phyloP scores from a whole-genome alignment of 2,113 vertebrate species.

The Dendrocopos noguchii region DNA sequence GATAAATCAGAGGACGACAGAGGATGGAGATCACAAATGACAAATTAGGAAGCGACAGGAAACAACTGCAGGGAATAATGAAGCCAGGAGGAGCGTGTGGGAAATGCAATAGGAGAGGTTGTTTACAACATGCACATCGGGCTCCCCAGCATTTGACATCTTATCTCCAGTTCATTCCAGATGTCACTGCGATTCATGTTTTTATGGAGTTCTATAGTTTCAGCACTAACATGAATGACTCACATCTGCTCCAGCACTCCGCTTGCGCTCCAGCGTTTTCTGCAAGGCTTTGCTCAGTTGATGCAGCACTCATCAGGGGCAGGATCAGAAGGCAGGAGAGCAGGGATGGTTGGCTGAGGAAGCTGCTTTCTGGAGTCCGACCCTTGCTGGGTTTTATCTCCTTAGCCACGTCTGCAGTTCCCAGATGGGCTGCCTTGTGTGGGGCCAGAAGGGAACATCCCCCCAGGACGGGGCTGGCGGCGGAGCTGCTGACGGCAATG shows the following conservation, averaged over 20 bases:
- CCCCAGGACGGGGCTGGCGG: no score
- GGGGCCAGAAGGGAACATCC: neutral
- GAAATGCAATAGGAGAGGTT: slow-evolving; percentile 48
- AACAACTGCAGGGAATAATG: slow-evolving; percentile 51
- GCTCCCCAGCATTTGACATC: slow-evolving; percentile 56
- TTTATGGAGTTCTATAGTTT: slow-evolving; percentile 73
- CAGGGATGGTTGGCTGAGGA: neutral
- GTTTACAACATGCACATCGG: slow-evolving; percentile 31
- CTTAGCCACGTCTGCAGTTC: neutral
- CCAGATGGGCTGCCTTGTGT: neutral
- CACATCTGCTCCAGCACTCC: slow-evolving; percentile 74
- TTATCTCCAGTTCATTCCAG: slow-evolving; percentile 69
- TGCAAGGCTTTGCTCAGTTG: slow-evolving; percentile 37
- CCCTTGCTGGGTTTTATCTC: no score
- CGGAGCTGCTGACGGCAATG: neutral
- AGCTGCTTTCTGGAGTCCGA: neutral
- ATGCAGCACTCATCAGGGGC: neutral
- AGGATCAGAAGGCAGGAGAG: neutral
- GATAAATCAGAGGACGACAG: slow-evolving; percentile 54
- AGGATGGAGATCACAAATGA: slow-evolving; percentile 55
- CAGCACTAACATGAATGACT: slow-evolving; percentile 70
- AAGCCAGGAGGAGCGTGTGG: slow-evolving; percentile 13
- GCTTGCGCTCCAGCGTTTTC: slow-evolving; percentile 70
- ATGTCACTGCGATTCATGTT: slow-evolving; percentile 70
- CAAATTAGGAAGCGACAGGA: slow-evolving; percentile 55